These are phyloP conservation scores for Drosophila phalerata DNA, from an alignment of 2,888 invertebrate genomes.

Conservation along the genomic window DNA sequence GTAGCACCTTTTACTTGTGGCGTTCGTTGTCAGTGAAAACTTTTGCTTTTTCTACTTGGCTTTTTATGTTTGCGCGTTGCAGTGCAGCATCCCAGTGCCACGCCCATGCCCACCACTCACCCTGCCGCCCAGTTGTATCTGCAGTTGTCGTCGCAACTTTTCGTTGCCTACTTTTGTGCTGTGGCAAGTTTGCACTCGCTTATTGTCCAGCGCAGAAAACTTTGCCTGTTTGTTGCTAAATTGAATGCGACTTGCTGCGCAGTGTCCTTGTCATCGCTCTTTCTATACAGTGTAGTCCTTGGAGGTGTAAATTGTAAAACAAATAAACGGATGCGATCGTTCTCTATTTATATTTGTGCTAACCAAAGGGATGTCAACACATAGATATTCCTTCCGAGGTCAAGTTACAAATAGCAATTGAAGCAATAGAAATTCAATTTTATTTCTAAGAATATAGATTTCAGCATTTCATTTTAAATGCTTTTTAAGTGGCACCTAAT, in stretches of 20 bases:
- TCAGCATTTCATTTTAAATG: background rate
- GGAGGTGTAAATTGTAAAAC: constrained; percentile 70
- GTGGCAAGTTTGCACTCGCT: constrained; percentile 56
- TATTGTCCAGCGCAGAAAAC: constrained; percentile 68
- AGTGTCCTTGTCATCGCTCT: constrained; percentile 56
- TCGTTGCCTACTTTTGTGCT: constrained; percentile 66
- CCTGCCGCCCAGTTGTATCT: constrained; percentile 38
- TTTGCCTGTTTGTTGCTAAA: constrained; percentile 69
- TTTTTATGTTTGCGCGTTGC: constrained; percentile 68
- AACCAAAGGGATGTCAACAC: background rate
- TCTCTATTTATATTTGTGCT: constrained; percentile 5
- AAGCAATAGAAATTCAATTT: constrained; percentile 9
- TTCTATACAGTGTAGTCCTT: constrained; percentile 49
- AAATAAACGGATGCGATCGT: constrained; percentile 58
- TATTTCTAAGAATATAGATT: background rate
- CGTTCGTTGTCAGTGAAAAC: constrained; percentile 64
- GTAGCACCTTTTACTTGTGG: constrained; percentile 77
- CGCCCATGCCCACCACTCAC: background rate
- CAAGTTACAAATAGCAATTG: constrained; percentile 9
- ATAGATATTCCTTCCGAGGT: constrained; percentile 9
- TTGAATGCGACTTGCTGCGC: constrained; percentile 73
- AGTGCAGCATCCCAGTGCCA: constrained; percentile 32
- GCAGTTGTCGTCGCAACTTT: constrained; percentile 65
- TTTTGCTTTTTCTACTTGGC: constrained; percentile 68
- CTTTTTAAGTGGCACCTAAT: background rate